Conservation (phyloP, 2,797 vertebrate genomes). For the Pseudomugil tenellus region DNA sequence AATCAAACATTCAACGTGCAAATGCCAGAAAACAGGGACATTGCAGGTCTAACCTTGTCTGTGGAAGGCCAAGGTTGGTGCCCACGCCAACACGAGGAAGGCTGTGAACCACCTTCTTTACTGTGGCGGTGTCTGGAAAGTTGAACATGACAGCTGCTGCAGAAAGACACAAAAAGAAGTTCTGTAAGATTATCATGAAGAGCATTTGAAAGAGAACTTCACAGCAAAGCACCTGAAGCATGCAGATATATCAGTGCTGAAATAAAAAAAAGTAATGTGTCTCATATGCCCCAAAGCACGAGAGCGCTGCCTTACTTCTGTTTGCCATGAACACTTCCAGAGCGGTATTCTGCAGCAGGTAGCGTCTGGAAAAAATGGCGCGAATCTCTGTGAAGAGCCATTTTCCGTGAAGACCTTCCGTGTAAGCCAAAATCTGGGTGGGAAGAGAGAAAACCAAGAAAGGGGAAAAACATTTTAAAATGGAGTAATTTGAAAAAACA, state of each 20-base stretch:
- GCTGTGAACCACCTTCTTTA: constrained; percentile 97
- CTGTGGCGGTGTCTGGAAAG: constrained; percentile 90
- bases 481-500: not conserved
- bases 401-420: constrained; percentile 96
- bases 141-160: constrained; percentile 97
- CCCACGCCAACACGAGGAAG: constrained; percentile 97
- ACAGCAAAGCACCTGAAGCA: not conserved
- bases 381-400: constrained; percentile 98
- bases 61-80: constrained; percentile 94
- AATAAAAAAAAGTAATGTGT: constrained; percentile 7
- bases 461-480: not conserved
- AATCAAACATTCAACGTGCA: not conserved
- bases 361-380: constrained; percentile 93
- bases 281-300: not conserved
- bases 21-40: not conserved
- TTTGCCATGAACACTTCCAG: constrained; percentile 99
- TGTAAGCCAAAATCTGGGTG: constrained; percentile 90
- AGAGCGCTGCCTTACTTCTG: constrained; percentile 85
- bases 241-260: not conserved
- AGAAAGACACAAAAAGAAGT: constrained; percentile 32
- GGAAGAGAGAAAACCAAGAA: not conserved
- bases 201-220: not conserved
- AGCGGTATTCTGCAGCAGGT: constrained; percentile 95
- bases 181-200: not conserved
- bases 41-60: constrained; percentile 87